Evolutionary conservation across 2,113 vertebrate species (phyloP).

Genomic region (Boulengeromyrus knoepffleri): DNA sequence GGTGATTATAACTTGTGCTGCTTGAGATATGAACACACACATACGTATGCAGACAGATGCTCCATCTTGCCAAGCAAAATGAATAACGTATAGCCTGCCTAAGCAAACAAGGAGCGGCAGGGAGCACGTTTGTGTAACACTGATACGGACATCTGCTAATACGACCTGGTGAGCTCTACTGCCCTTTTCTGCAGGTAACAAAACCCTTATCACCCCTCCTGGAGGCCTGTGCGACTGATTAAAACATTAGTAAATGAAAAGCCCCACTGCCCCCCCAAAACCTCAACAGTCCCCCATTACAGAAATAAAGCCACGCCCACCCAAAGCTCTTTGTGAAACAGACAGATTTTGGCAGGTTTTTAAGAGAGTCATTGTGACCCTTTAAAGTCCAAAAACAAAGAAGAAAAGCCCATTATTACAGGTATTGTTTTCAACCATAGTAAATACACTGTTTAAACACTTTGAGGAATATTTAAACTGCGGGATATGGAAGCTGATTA

Average conservation of each 20-base stretch:
- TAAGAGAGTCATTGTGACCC: background rate
- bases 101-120: constrained; percentile 40
- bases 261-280: background rate
- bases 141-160: constrained; percentile 35
- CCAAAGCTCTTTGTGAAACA: background rate
- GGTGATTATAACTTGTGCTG: constrained; percentile 23
- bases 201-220: constrained; percentile 17
- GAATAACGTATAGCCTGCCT: constrained; percentile 37
- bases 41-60: constrained; percentile 41
- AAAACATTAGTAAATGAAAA: constrained; percentile 17
- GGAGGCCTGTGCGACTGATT: constrained; percentile 16
- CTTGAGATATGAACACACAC: constrained; percentile 10
- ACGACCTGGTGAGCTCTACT: constrained; percentile 42
- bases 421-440: background rate
- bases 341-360: background rate
- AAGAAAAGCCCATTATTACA: background rate
- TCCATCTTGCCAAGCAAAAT: constrained; percentile 33
- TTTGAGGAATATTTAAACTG: background rate
- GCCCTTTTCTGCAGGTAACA: constrained; percentile 20
- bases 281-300: background rate
- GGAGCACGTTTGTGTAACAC: constrained; percentile 23
- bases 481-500: background rate
- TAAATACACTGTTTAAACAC: background rate
- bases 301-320: background rate
- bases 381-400: background rate